These are phyloP conservation scores for Trichomalopsis sarcophagae DNA, from an alignment of 1,140 invertebrate genomes.

Conservation along the genomic window DNA sequence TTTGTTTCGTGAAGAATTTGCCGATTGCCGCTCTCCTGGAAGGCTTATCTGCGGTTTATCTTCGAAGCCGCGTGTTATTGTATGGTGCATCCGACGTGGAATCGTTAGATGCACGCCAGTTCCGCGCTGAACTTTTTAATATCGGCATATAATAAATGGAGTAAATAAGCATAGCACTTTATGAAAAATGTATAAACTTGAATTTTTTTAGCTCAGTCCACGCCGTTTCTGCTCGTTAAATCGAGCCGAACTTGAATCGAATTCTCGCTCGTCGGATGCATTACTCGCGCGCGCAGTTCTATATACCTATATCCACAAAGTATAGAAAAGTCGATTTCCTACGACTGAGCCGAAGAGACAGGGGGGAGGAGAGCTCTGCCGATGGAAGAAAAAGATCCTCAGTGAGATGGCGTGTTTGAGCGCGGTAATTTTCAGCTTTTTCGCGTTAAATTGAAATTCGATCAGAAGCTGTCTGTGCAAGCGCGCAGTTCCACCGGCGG, in stretches of 20 bases:
- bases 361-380: background rate
- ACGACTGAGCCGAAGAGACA: conserved; percentile 2
- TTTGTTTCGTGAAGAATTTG: no score
- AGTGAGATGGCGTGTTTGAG: conserved; percentile 34
- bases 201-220: background rate
- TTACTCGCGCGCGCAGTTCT: background rate
- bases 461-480: background rate
- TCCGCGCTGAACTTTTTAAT: no score
- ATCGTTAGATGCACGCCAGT: no score
- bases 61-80: no score
- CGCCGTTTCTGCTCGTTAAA: background rate
- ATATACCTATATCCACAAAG: background rate
- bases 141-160: no score
- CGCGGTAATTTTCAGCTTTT: conserved; percentile 27
- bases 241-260: conserved; percentile 21
- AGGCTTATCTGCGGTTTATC: no score
- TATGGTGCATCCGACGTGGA: no score
- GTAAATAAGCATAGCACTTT: no score
- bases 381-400: conserved; percentile 37
- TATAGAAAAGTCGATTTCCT: conserved; percentile 31
- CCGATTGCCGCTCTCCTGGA: no score
- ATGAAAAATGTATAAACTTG: background rate
- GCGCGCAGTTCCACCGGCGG: background rate
- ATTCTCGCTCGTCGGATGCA: background rate
- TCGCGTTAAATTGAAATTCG: conserved; percentile 40